Evolutionary conservation across 1,140 invertebrate genomes (phyloP).

Genomic region (Penaeus chinensis): DNA sequence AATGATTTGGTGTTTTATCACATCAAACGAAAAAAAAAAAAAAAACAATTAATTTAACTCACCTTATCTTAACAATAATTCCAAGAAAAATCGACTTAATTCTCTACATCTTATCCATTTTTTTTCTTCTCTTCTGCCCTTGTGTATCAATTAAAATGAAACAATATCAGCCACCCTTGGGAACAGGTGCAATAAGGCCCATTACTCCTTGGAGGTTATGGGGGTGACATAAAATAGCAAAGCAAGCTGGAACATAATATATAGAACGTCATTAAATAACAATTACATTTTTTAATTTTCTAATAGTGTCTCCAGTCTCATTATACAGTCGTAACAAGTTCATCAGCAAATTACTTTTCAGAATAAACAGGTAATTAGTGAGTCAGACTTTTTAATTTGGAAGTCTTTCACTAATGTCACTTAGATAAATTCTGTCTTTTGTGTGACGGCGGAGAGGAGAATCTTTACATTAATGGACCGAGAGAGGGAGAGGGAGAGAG

Average conservation of each 20-base stretch:
- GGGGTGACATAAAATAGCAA: too few relatives aligned
- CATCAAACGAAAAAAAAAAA: too few relatives aligned
- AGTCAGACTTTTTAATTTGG: constrained; percentile 55
- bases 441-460: constrained; percentile 30
- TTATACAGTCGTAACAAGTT: constrained; percentile 59
- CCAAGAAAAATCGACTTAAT: too few relatives aligned
- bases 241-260: constrained; percentile 1
- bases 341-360: constrained; percentile 60
- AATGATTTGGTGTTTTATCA: too few relatives aligned
- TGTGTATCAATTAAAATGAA: too few relatives aligned
- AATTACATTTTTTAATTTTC: constrained; percentile 56
- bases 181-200: background rate
- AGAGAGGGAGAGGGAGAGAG: background rate
- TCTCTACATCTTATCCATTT: too few relatives aligned
- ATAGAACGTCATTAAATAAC: constrained; percentile 51
- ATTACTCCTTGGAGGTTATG: background rate
- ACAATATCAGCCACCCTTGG: too few relatives aligned
- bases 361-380: constrained; percentile 60
- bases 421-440: constrained; percentile 56
- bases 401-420: constrained; percentile 43
- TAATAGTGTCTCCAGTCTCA: constrained; percentile 49
- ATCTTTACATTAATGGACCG: constrained; percentile 47
- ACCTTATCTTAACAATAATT: too few relatives aligned
- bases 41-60: too few relatives aligned
- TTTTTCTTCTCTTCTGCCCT: too few relatives aligned